phyloP scores from a whole-genome alignment of 2,888 invertebrate species.

The Lasioglossum malachurum region DNA sequence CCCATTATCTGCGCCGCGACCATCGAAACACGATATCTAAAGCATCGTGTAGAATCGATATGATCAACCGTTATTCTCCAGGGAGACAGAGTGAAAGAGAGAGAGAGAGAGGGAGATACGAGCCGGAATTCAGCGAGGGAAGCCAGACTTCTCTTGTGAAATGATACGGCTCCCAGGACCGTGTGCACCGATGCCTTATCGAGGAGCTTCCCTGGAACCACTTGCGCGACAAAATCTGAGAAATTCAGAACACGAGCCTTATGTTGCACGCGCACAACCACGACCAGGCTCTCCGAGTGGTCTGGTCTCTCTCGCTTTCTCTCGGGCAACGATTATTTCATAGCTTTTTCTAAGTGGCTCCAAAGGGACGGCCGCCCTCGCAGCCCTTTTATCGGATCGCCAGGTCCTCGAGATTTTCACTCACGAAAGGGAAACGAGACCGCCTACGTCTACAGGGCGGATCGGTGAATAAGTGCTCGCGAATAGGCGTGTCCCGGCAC shows the following conservation, averaged over 20 bases:
- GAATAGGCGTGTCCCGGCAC: conserved; percentile 51
- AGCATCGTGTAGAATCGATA: conserved; percentile 26
- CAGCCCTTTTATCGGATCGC: conserved; percentile 20
- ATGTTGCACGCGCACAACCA: neutral
- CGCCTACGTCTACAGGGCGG: neutral
- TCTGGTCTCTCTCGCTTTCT: neutral
- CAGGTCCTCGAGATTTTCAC: conserved; percentile 16
- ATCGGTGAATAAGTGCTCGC: conserved; percentile 53
- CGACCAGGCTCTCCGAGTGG: conserved; percentile 10
- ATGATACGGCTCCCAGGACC: conserved; percentile 28
- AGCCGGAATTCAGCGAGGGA: conserved; percentile 13
- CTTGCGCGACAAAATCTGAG: conserved; percentile 38
- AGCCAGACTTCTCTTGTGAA: conserved; percentile 4
- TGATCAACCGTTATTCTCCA: conserved; percentile 10
- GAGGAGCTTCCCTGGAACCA: conserved; percentile 21
- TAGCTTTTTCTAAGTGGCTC: conserved; percentile 11
- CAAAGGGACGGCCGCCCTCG: neutral
- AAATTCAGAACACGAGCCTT: conserved; percentile 33
- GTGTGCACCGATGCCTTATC: conserved; percentile 33
- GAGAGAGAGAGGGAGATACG: neutral
- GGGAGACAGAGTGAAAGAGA: neutral
- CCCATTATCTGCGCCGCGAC: neutral
- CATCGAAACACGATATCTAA: conserved; percentile 28
- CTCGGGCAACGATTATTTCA: conserved; percentile 35
- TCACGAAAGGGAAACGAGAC: conserved; percentile 24